Evolutionary conservation across 2,797 vertebrate species (phyloP), one percentile per base, ranked within the genome.

Genomic region (Clarias fuscus): DNA sequence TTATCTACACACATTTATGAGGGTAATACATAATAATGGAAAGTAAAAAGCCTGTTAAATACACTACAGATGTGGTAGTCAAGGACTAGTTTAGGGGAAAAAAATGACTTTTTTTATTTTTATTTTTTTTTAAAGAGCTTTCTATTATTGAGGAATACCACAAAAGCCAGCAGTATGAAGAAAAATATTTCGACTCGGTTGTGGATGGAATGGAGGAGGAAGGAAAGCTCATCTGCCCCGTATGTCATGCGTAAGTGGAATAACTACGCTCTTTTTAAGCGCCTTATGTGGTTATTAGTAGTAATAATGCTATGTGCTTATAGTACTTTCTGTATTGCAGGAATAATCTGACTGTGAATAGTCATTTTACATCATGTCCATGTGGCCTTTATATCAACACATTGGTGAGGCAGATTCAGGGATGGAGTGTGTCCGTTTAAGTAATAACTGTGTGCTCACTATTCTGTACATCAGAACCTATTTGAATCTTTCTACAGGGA

Each of bases 351-450:
- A 95, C 91, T 0, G 92, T 99, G 87, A 95, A 88, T 88, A 92
- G 90, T 67, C 90, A 93, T 78, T 94, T 95, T 53, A 93, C 97
- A 62, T 91, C 93, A 22, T 99, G 98, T 90, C 91, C 89, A 0
- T 99, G 98, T 93, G 97, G 98, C n/a, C 72, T 99, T 15, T 91
- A 94, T 91, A 93, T 99, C 88, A 94, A 93, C 86, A 96, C 96
- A 0, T 91, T 92, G 93, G 98, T 99, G 86, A 93, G 95, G 94
- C 62, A 56, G 53, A 56, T 56, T 56, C 53, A 14, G 53, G 53
- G 3, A 56, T 20, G 22, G 7, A 27, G 27, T 20, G 1, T 14
- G 43, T 53, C 30, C 20, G 7, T 67, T 81, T 67, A n/a, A 7
- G 3, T 24, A 61, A 27, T 8, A 43, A 64, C 4, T 0, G 20